Base-by-base conservation (phyloP, 1,140 invertebrate genomes). In the Brachionus asplanchnoidis region DNA sequence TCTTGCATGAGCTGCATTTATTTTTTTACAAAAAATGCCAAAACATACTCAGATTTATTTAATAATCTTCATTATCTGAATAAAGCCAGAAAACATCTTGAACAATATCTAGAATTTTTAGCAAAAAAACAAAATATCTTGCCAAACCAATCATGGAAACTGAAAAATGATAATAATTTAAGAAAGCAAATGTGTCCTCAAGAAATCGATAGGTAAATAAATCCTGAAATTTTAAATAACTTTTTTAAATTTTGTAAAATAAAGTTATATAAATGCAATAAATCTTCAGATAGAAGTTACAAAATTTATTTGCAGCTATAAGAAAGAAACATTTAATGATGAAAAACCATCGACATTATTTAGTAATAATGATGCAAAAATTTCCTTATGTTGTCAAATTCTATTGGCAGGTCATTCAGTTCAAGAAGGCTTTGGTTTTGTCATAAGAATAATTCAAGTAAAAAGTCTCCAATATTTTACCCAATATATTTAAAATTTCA, bases 251-350 rank as follows among this genome's bases (percentile, higher is more conserved):
- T 42, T 86, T 50, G 73, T 44, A 79, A 46, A 36, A 87, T 85
- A 20, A 84, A 89, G 88, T 84, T 86, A 89, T 83, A 86, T 89
- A 23, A 85, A 86, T 28, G 87, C 86, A 26, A 87, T 90, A 26
- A 87, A 86, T n/a, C 86, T 89, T n/a, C 89, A 90, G 84, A 88
- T 89, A 85, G 89, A 90, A 73, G 87, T 89, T 32, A 89, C 89
- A 7, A 88, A 88, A 77, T 89, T 87, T 85, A 77, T 90, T 70
- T 85, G 88, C 7, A 84, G 85, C 14, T 88, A 86, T 85, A 78
- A 88, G 36, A 68, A 87, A 86, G 56, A 87, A 86, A 42, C 84
- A 79, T 8, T 70, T 86, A 14, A 85, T 78, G 20, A 65, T 85
- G 14, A 79, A 7, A 32, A 78, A 66, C 28, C 79, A 17, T 87